Evolutionary conservation across 2,113 vertebrate species (phyloP).

Genomic region (Myanophis thanlyinensis): DNA sequence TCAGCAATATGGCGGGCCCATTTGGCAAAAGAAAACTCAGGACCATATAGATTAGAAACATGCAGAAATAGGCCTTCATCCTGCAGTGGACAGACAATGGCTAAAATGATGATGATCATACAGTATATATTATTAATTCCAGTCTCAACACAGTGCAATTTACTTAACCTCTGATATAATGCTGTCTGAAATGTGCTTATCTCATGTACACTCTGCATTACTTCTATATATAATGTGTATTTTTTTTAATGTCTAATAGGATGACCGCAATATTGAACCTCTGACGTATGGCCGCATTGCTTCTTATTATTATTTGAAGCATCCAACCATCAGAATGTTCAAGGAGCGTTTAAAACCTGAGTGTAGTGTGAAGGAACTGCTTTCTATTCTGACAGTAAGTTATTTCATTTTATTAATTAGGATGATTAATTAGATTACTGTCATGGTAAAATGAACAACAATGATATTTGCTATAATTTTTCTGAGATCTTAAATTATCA

Average conservation of each 20-base stretch:
- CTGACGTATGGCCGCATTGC: conserved; percentile 86
- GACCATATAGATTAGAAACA: too few species aligned
- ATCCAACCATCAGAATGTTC: conserved; percentile 89
- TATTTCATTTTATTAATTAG: conserved; percentile 16
- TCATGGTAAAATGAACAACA: neutral
- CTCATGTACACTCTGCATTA: neutral
- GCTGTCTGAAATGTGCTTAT: neutral
- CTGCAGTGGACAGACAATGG: too few species aligned
- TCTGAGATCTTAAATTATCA: neutral
- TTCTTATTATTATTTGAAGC: conserved; percentile 96
- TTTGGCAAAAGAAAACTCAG: too few species aligned
- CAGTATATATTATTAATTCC: neutral
- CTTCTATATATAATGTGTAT: neutral
- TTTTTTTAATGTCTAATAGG: conserved; percentile 68
- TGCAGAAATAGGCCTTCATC: too few species aligned
- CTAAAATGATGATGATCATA: too few species aligned
- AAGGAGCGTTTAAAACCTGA: conserved; percentile 87
- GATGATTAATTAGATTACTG: neutral
- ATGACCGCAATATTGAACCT: conserved; percentile 84
- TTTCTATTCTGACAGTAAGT: conserved; percentile 90
- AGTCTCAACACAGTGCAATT: neutral
- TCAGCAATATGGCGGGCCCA: too few species aligned
- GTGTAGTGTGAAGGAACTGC: conserved; percentile 80
- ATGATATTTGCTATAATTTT: neutral
- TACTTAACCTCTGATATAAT: neutral